Percentiles rank a stretch among this genome's conserved stretches.
These are phyloP conservation scores for Ophion ellenae DNA, from an alignment of 2,888 invertebrate species.

Conservation along the genomic window DNA sequence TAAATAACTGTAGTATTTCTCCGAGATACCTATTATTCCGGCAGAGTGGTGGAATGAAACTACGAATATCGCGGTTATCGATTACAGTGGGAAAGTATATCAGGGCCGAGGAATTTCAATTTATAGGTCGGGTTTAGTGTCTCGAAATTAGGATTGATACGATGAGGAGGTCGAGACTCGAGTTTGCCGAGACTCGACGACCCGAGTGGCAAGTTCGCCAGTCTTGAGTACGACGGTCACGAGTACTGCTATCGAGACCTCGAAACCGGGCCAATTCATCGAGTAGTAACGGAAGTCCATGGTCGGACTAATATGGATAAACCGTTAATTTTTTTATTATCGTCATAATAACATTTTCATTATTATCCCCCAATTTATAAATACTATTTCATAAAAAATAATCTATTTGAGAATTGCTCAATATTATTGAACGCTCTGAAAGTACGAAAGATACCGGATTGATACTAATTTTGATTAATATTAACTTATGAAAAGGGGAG, in stretches of 20 bases:
- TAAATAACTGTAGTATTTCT: background rate
- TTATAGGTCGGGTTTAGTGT: slow-evolving; percentile 52
- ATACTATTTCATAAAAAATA: too few relatives aligned
- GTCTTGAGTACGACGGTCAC: background rate
- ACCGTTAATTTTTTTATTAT: background rate
- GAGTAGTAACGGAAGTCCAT: background rate
- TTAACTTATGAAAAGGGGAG: too few relatives aligned
- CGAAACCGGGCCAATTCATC: background rate
- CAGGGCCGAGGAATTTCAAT: slow-evolving; percentile 64
- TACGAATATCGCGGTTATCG: slow-evolving; percentile 43
- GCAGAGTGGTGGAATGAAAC: background rate
- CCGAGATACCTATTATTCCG: background rate
- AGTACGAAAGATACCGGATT: too few relatives aligned
- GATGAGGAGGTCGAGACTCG: slow-evolving; percentile 26
- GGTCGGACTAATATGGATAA: background rate
- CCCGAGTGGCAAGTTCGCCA: background rate
- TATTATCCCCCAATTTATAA: too few relatives aligned
- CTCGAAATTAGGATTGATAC: slow-evolving; percentile 54
- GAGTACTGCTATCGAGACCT: background rate
- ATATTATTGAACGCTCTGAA: too few relatives aligned
- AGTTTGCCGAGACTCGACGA: background rate
- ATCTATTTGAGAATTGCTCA: too few relatives aligned
- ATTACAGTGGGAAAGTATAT: slow-evolving; percentile 41
- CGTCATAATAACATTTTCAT: background rate
- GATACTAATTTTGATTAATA: too few relatives aligned